These are phyloP conservation scores for Phyllopteryx taeniolatus DNA, from an alignment of 2,113 vertebrate genomes.

Conservation along the genomic window DNA sequence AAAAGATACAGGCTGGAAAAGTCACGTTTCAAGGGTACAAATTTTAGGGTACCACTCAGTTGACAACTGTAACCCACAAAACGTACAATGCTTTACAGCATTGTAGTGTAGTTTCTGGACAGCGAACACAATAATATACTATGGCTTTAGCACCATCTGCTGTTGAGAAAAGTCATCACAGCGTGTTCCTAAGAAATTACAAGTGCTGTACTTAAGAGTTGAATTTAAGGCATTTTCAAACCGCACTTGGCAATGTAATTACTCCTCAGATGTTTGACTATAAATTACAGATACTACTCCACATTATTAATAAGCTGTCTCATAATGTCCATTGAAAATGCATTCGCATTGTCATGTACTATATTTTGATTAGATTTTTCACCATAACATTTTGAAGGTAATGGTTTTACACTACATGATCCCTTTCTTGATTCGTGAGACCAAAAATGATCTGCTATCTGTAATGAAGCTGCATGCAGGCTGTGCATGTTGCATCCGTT, in stretches of 20 bases:
- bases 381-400: background rate
- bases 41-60: background rate
- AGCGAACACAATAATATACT: background rate
- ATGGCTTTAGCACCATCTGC: constrained; percentile 40
- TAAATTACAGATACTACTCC: background rate
- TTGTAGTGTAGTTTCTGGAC: background rate
- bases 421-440: background rate
- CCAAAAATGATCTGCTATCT: background rate
- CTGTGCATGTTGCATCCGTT: background rate
- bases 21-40: no score
- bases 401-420: background rate
- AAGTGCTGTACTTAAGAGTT: background rate
- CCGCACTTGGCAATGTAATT: background rate
- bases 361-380: background rate
- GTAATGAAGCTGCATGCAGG: background rate
- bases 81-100: background rate
- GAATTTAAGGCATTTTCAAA: no score
- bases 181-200: background rate
- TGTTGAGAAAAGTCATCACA: constrained; percentile 18
- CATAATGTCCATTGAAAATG: background rate
- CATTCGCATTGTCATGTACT: background rate
- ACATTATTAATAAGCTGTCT: background rate
- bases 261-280: background rate
- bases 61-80: background rate
- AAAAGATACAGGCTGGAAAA: no score